Percentiles rank a stretch among this genome's conserved stretches.
Conservation (phyloP, 1,140 invertebrate genomes). For the Aphelinus atriplicis region DNA sequence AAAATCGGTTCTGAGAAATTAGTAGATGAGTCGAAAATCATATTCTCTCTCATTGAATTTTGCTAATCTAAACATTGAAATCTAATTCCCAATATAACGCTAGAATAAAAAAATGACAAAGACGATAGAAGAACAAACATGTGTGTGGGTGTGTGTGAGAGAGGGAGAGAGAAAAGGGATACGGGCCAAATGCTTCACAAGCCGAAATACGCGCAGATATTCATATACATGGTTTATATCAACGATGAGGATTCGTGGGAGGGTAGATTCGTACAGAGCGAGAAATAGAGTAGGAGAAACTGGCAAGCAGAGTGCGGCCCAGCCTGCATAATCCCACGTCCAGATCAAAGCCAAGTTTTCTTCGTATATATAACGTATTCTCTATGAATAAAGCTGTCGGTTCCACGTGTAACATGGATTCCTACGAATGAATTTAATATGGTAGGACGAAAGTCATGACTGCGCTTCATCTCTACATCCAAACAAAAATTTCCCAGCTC, state of each 20-base stretch:
- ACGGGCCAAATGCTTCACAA: background rate
- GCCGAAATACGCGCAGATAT: too few relatives aligned
- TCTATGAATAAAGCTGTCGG: slow-evolving; percentile 49
- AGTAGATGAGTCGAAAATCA: too few relatives aligned
- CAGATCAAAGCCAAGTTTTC: slow-evolving; percentile 52
- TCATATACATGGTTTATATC: too few relatives aligned
- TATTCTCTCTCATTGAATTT: too few relatives aligned
- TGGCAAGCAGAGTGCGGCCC: slow-evolving; percentile 33
- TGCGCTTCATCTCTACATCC: background rate
- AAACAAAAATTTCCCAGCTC: slow-evolving; percentile 21
- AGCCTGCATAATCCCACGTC: slow-evolving; percentile 50
- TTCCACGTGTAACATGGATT: background rate
- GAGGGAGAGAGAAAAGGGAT: too few relatives aligned
- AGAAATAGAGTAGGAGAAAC: background rate
- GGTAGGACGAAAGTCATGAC: background rate
- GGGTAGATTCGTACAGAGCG: background rate
- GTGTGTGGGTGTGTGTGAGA: too few relatives aligned
- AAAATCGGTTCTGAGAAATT: too few relatives aligned
- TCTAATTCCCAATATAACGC: too few relatives aligned
- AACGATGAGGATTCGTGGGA: background rate
- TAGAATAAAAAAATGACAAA: too few relatives aligned
- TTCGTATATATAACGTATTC: slow-evolving; percentile 48
- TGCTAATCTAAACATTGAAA: too few relatives aligned
- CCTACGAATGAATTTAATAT: slow-evolving; percentile 30
- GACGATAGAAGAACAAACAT: too few relatives aligned